Conservation (phyloP, 2,888 invertebrate species). For the Gnatocerus cornutus region DNA sequence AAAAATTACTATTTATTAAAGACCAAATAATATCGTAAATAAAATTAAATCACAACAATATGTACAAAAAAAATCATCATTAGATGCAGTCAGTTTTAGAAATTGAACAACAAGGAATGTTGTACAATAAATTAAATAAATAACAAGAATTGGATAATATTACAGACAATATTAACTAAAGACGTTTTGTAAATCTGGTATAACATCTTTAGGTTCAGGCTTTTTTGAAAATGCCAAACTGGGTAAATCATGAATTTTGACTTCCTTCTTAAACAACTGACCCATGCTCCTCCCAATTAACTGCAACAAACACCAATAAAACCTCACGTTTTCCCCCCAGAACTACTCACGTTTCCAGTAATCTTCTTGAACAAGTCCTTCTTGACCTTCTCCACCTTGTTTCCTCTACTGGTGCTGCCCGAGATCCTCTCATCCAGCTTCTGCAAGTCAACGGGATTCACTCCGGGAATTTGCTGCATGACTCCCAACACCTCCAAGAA, state of each 20-base stretch:
- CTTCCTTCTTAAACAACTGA: conserved; percentile 90
- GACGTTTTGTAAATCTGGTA: conserved; percentile 66
- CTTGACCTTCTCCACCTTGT: conserved; percentile 91
- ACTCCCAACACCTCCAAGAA: conserved; percentile 81
- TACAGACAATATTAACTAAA: conserved; percentile 61
- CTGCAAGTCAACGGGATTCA: conserved; percentile 86
- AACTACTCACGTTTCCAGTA: conserved; percentile 80
- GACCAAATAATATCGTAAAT: conserved; percentile 59
- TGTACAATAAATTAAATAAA: conserved; percentile 55
- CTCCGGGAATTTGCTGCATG: conserved; percentile 87
- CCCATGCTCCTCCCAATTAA: conserved; percentile 89
- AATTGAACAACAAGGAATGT: conserved; percentile 58
- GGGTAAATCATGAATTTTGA: conserved; percentile 89
- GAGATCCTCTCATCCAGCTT: conserved; percentile 90
- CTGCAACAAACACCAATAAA: conserved; percentile 69
- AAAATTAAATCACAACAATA: conserved; percentile 62
- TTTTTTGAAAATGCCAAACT: conserved; percentile 74
- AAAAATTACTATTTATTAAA: conserved; percentile 51
- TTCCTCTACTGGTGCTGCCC: conserved; percentile 78
- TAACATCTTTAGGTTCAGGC: conserved; percentile 63
- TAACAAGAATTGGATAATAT: conserved; percentile 46
- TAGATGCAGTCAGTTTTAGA: conserved; percentile 43
- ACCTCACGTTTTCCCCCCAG: no score
- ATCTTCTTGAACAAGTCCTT: conserved; percentile 93
- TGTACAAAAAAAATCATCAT: conserved; percentile 60